These are phyloP conservation scores for Anas capensis DNA, from an alignment of 2,797 vertebrate species.

Conservation along the genomic window DNA sequence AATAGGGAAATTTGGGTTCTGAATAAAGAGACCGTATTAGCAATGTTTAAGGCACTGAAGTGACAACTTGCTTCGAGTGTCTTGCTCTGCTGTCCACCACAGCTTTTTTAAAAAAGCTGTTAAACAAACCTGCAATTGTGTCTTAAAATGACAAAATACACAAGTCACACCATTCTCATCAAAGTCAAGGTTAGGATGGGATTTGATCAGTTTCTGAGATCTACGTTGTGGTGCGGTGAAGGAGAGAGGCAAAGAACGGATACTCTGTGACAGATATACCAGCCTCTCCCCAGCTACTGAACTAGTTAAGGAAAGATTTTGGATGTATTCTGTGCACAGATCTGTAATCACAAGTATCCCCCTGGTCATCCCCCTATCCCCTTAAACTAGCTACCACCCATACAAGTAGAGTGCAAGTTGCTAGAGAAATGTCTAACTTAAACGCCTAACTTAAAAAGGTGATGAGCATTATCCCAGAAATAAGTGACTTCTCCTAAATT, in stretches of 20 bases:
- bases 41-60: background rate
- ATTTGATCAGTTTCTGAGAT: background rate
- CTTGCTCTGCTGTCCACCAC: background rate
- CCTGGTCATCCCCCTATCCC: background rate
- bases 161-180: background rate
- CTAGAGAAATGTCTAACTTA: background rate
- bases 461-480: background rate
- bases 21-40: background rate
- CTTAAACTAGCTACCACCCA: background rate
- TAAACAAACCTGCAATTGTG: background rate
- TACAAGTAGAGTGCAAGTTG: background rate
- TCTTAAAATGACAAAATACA: background rate
- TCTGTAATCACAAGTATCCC: fast-evolving
- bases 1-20: background rate
- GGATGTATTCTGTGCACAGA: background rate
- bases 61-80: background rate
- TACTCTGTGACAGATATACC: background rate
- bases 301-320: background rate
- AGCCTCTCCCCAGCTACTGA: background rate
- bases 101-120: background rate
- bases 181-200: background rate
- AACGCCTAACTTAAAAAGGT: background rate
- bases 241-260: background rate
- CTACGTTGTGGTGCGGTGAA: background rate
- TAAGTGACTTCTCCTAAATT: background rate